A percentile compares a stretch with the other conserved stretches of the same genome.
Evolutionary conservation across 2,797 vertebrate genomes (phyloP).

Genomic region (Erpetoichthys calabaricus): DNA sequence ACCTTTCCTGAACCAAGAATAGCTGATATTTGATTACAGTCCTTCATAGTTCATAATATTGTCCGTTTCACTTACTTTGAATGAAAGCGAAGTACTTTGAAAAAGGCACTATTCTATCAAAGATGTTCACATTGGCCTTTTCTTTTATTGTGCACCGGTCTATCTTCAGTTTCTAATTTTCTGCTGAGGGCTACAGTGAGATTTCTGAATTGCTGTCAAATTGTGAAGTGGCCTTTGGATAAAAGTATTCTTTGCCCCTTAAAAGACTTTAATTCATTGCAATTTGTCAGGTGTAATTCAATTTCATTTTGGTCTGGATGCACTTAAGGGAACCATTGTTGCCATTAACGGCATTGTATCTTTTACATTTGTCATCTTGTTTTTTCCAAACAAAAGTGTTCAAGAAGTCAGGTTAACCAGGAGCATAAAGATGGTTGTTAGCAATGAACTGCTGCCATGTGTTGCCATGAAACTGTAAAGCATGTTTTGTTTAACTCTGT

Average conservation of each 20-base stretch:
- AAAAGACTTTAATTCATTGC: neutral
- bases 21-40: slow-evolving; percentile 4
- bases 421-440: neutral
- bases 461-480: neutral
- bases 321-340: neutral
- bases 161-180: slow-evolving; percentile 6
- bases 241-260: neutral
- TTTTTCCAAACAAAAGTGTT: neutral
- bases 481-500: slow-evolving; percentile 1
- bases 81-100: slow-evolving; percentile 5
- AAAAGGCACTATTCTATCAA: slow-evolving; percentile 3
- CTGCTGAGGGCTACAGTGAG: neutral
- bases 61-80: slow-evolving; percentile 6
- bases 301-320: neutral
- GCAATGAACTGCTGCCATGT: neutral
- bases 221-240: neutral
- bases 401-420: neutral
- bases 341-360: neutral
- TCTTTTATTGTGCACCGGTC: neutral
- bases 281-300: neutral
- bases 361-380: slow-evolving; percentile 2
- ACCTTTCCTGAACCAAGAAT: neutral
- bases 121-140: slow-evolving; percentile 6
- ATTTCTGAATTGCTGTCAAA: slow-evolving; percentile 5
- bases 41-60: slow-evolving; percentile 6